Evolutionary conservation across 1,140 invertebrate genomes (phyloP), one percentile per base, ranked within the genome.

Genomic region (Ephestia elutella): DNA sequence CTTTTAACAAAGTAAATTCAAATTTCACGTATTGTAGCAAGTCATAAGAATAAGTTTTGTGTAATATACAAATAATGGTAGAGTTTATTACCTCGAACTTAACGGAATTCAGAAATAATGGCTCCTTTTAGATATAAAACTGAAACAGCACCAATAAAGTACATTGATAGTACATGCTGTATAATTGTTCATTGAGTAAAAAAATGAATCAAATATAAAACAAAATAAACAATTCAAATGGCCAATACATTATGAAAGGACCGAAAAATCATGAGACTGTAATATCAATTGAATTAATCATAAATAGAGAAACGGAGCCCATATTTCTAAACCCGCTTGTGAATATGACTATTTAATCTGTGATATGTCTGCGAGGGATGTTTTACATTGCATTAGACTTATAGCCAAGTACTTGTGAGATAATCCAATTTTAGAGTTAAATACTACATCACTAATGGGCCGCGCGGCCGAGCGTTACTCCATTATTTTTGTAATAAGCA

Each of bases 381-480:
- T 44, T 44, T 15, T 2, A n/a, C 15, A 44, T 44, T 44, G 38
- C 13, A 44, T 44, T 44, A 44, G 38, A 44, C 38, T 44, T 44
- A 44, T 15, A 44, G 38, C 38, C 38, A 44, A 44, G 38, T 15
- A 15, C 38, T 13, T 5, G 32, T 9, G 32, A 35, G 13, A 44
- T 44, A 44, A 44, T 28, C 25, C 3, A 28, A 38, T n/a, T 44
- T 10, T 15, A 44, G 1, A 44, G 50, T 62, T 62, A 57, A 32
- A 61, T 56, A 57, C 15, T 57, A 54, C 51, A 54, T 54, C 25
- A 54, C 51, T 54, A 54, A 51, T 30, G 51, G 19, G 51, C 51
- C 15, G 21, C 21, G 51, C 51, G 21, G 51, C 7, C 51, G 51
- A n/a, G 20, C n/a, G 11, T n/a, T 28, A 8, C 51, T 54, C 21